A percentile compares a stretch with the other conserved stretches of the same genome.
Evolutionary conservation across 2,797 vertebrate genomes (phyloP).

Genomic region (Podargus strigoides): DNA sequence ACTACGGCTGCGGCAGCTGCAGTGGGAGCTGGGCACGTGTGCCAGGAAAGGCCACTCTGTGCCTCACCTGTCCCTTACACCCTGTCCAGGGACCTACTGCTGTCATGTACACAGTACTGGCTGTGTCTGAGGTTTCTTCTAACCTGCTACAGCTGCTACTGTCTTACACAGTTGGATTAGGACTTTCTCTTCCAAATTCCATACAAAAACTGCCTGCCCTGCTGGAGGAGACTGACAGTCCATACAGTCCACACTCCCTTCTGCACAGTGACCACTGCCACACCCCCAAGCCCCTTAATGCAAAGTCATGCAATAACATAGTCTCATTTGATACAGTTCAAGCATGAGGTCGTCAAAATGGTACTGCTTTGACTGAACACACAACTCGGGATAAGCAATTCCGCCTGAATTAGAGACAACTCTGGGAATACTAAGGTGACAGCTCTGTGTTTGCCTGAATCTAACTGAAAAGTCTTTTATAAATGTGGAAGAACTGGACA

Average conservation of each 20-base stretch:
- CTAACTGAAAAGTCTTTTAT: neutral
- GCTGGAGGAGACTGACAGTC: neutral
- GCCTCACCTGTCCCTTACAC: neutral
- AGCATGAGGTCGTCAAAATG: neutral
- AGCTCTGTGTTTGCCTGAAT: neutral
- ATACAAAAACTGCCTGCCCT: neutral
- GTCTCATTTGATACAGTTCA: neutral
- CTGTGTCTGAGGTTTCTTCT: neutral
- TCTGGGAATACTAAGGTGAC: neutral
- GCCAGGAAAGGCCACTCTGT: neutral
- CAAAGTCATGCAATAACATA: neutral
- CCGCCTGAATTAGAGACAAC: neutral
- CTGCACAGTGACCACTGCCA: too few relatives aligned
- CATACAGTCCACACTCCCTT: neutral
- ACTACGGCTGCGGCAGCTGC: accelerated
- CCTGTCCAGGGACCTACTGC: too few relatives aligned
- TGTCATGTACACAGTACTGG: neutral
- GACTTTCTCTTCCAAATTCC: neutral
- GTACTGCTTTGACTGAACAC: neutral
- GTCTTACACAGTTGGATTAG: neutral
- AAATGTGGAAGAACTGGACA: neutral
- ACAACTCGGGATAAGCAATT: neutral
- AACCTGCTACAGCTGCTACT: neutral
- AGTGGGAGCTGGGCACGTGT: neutral
- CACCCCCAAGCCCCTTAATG: neutral